Evolutionary conservation across 2,888 invertebrate species (phyloP), one percentile per base, ranked within the genome.

Genomic region (Cataglyphis altisquamis): DNA sequence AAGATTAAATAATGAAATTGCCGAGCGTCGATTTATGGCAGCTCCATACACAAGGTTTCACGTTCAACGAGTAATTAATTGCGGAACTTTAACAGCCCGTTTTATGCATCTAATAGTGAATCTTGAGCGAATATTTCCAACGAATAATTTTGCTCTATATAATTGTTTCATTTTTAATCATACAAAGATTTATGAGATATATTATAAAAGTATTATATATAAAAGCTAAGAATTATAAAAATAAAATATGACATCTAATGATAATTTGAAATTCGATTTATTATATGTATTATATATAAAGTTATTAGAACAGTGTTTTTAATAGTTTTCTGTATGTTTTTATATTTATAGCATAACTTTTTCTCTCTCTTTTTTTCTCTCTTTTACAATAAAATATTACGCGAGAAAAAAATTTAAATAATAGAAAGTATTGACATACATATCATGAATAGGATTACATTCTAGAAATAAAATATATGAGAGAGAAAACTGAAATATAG

Each of bases 1-100:
- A 84, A 84, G 86, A 86, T 82, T 84, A 82, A 73, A 73, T 84
- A 84, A 82, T 63, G 81, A 48, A 67, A 84, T 66, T 72, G 72
- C 45, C 39, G 66, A 45, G 45, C 64, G 63, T 80, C 80, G 55
- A 66, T 48, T 68, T 81, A 72, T 72, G 41, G 72, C 57, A 45
- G 57, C 70, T 78, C 45, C 78, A 60, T 32, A 39, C 57, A 70
- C 78, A 66, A 15, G 72, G 21, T 70, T 68, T 77, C 68, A 68
- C 70, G 77, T 77, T 55, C 29, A 77, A 68, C 68, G 78, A 72
- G 57, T 70, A 78, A 78, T 78, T 78, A 78, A 78, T 60, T 63
- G 78, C 72, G 72, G 29, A 78, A 70, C 57, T 72, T 78, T 18
- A 45, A 60, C 45, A 55, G 39, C 21, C 45, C 32, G 57, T 41